Evolutionary conservation across 2,113 vertebrate genomes (phyloP), one percentile per base, ranked within the genome.

Genomic region (Peromyscus polionotus): DNA sequence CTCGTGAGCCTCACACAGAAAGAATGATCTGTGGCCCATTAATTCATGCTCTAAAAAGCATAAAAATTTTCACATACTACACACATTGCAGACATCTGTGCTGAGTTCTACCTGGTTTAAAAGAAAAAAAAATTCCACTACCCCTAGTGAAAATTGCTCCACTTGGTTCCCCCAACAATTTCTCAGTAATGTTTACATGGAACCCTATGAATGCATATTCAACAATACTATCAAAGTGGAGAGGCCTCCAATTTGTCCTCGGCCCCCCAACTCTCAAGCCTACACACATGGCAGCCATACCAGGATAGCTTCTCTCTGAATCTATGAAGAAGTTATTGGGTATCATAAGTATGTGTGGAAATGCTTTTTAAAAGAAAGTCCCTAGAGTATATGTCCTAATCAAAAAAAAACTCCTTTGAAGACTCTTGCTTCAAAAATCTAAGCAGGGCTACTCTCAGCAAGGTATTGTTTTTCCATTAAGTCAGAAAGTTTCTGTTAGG

Each of bases 71-170:
- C 86, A 54, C 57, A 90, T 93, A 84, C 19, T 79, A 42, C 22
- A 91, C 42, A 94, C 54, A 63, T 93, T 96, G 77, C 65, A 95
- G 65, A 96, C 77, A 73, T 91, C 77, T 97, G 90, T 88, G 87
- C 92, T 84, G 61, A 87, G 42, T 87, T 88, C 31, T 61, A 48
- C 68, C 61, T 13, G n/a, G 70, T 81, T 93, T 76, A 73, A 95
- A 93, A 92, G 70, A 75, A 39, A 72, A n/a, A 70, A 36, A 59
- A 42, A 42, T 31, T 48, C 73, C 5, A 54, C 28, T 54, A 93
- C 54, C 81, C 48, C 67, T 61, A 65, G 13, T 54, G 67, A 45
- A 87, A 65, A 45, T 83, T 80, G 3, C 3, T 33, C 65, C 88
- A 54, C 77, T 67, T 94, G 51, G 92, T 77, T 77, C 12, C 88